A percentile compares a stretch with the other conserved stretches of the same genome.
Evolutionary conservation across 2,113 vertebrate genomes (phyloP).

Genomic region (Pycnonotus jocosus): DNA sequence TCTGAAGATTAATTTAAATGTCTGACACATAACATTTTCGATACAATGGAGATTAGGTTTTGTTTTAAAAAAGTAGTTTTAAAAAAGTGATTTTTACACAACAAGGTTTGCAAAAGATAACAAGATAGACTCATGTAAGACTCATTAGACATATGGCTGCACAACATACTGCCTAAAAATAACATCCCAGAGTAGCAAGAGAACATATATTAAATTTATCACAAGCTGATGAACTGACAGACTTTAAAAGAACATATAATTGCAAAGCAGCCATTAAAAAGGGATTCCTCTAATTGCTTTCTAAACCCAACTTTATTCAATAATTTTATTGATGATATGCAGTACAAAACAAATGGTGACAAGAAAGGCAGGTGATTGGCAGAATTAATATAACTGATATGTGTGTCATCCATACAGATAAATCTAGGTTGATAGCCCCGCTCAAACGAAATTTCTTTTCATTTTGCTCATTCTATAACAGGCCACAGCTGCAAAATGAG

Average conservation of each 20-base stretch:
- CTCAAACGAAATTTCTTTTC: background rate
- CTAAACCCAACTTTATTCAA: background rate
- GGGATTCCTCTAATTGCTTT: background rate
- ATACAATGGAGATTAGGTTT: background rate
- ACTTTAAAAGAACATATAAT: background rate
- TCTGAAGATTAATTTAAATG: background rate
- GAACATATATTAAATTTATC: background rate
- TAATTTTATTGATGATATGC: background rate
- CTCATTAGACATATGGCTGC: background rate
- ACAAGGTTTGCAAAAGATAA: background rate
- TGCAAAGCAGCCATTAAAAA: slow-evolving; percentile 18
- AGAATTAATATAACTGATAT: background rate
- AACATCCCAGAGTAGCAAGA: background rate
- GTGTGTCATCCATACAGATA: background rate
- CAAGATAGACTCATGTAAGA: background rate
- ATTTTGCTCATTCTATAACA: background rate
- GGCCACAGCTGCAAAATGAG: background rate
- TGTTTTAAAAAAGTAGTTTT: background rate
- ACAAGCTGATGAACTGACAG: background rate
- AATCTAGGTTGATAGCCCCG: background rate
- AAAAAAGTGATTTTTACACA: background rate
- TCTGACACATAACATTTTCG: background rate
- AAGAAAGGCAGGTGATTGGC: background rate
- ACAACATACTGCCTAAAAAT: background rate
- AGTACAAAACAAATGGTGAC: background rate